Evolutionary conservation across 2,888 invertebrate genomes (phyloP).

Genomic region (Candidula unifasciata): DNA sequence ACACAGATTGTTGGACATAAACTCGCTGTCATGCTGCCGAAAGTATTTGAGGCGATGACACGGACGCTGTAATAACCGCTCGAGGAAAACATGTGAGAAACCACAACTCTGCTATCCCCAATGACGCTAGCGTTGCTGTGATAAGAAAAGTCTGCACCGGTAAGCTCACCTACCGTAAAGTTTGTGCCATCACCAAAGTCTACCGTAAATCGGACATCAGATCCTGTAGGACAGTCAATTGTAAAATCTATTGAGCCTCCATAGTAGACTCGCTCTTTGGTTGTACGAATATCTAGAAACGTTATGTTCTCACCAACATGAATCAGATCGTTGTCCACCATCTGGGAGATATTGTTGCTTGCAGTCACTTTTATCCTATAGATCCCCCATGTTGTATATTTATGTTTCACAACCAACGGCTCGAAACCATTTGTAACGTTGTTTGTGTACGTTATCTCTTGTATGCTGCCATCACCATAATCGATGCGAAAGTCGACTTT

Average conservation of each 20-base stretch:
- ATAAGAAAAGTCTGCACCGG: slow-evolving; percentile 15
- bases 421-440: slow-evolving; percentile 55
- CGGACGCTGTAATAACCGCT: slow-evolving; percentile 65
- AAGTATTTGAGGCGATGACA: slow-evolving; percentile 67
- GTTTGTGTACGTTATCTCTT: slow-evolving; percentile 48
- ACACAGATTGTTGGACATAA: slow-evolving; percentile 72
- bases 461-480: slow-evolving; percentile 66
- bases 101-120: slow-evolving; percentile 48
- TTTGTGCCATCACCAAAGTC: slow-evolving; percentile 67
- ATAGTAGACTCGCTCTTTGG: slow-evolving; percentile 59
- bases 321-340: slow-evolving; percentile 58
- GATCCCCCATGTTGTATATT: slow-evolving; percentile 72
- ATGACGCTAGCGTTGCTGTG: slow-evolving; percentile 34
- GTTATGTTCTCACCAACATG: slow-evolving; percentile 74
- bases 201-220: slow-evolving; percentile 65
- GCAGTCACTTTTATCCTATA: slow-evolving; percentile 70
- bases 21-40: slow-evolving; percentile 61
- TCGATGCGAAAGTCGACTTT: slow-evolving; percentile 59
- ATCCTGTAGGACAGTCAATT: slow-evolving; percentile 69
- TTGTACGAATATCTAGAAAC: slow-evolving; percentile 67
- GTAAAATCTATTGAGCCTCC: slow-evolving; percentile 61
- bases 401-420: slow-evolving; percentile 62
- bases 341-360: slow-evolving; percentile 68
- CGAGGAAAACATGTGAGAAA: slow-evolving; percentile 61
- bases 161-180: slow-evolving; percentile 55